These are phyloP conservation scores for Xylota sylvarum DNA, from an alignment of 2,888 invertebrate species.

Conservation along the genomic window DNA sequence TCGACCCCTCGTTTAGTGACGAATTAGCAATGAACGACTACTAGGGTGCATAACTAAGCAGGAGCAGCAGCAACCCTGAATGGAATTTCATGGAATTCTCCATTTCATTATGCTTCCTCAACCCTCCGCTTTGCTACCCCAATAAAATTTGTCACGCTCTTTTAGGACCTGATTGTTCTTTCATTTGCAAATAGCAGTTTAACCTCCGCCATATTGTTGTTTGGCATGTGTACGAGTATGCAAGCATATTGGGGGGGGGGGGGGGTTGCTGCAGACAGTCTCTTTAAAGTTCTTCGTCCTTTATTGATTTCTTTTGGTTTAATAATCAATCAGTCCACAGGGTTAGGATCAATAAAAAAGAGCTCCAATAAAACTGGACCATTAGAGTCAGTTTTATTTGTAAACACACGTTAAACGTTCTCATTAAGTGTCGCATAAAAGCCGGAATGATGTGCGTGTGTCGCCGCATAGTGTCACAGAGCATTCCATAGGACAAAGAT, in stretches of 20 bases:
- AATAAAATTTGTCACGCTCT: conserved; percentile 78
- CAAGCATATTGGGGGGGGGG: no score
- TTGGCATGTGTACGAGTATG: conserved; percentile 14
- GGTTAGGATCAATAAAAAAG: conserved; percentile 67
- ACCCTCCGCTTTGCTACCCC: conserved; percentile 65
- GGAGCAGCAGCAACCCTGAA: conserved; percentile 39
- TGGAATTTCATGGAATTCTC: conserved; percentile 50
- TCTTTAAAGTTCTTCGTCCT: conserved; percentile 47
- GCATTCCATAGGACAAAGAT: conserved; percentile 70
- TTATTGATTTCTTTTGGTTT: conserved; percentile 24
- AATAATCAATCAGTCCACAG: conserved; percentile 72
- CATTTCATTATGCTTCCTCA: conserved; percentile 20
- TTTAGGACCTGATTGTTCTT: conserved; percentile 77
- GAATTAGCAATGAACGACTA: conserved; percentile 64
- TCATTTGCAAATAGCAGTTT: conserved; percentile 72
- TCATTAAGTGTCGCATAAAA: conserved; percentile 67
- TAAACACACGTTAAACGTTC: conserved; percentile 74
- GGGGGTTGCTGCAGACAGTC: not conserved
- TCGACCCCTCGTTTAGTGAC: conserved; percentile 68
- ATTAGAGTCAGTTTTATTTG: conserved; percentile 74
- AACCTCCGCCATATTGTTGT: conserved; percentile 72
- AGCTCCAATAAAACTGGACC: conserved; percentile 61
- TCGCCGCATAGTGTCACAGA: conserved; percentile 60
- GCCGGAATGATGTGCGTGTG: conserved; percentile 37
- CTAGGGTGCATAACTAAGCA: conserved; percentile 71